Evolutionary conservation across 2,797 vertebrate genomes (phyloP).

Genomic region (Notoglanidium macrostoma): DNA sequence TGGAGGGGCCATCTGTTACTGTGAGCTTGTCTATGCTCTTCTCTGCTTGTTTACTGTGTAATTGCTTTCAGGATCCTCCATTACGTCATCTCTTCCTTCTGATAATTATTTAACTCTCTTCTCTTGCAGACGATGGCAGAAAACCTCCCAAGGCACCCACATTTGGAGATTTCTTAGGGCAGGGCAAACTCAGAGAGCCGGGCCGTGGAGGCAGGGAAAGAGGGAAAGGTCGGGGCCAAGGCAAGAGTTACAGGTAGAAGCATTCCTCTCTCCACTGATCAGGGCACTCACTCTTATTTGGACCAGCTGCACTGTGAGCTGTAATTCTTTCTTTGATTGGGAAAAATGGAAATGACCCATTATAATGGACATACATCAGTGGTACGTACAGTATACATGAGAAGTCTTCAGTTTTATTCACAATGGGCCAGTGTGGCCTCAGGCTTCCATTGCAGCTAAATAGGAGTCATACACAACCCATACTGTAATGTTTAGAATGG

Average conservation of each 20-base stretch:
- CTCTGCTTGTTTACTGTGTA: conserved; percentile 18
- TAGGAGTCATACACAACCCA: not conserved
- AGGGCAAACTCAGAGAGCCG: conserved; percentile 65
- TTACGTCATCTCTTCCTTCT: not conserved
- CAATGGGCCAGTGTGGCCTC: not conserved
- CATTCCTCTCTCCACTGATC: not conserved
- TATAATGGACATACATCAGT: not conserved
- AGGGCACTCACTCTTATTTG: not conserved
- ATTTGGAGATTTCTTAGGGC: conserved; percentile 84
- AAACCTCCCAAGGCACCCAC: conserved; percentile 79
- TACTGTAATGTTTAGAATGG: not conserved
- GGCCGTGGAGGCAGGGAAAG: conserved; percentile 67
- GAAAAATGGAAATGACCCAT: no score
- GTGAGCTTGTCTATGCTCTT: conserved; percentile 23
- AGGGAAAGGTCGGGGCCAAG: conserved; percentile 70
- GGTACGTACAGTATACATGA: not conserved
- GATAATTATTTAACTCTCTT: conserved; percentile 43
- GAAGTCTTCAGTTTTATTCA: not conserved
- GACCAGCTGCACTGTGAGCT: not conserved
- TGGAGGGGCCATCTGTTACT: conserved; percentile 42
- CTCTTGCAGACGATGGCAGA: conserved; percentile 71
- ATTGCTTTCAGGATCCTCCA: conserved; percentile 26
- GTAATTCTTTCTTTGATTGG: not conserved
- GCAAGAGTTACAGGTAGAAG: conserved; percentile 82
- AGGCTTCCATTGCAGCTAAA: not conserved